Conservation (phyloP, 92 coral and sea anemone genomes). For the Montipora capitata region DNA sequence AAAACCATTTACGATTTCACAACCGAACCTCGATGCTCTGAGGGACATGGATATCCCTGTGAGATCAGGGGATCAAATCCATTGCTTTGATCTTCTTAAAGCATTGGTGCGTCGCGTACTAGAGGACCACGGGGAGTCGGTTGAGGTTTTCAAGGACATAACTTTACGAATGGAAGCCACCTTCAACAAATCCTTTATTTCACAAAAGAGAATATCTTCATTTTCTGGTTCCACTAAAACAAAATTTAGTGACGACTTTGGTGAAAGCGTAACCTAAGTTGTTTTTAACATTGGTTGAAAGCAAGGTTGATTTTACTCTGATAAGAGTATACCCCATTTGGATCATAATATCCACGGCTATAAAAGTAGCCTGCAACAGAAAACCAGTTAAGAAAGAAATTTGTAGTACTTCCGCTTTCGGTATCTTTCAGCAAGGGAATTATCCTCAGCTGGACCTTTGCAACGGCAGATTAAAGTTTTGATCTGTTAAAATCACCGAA, state of each 20-base stretch:
- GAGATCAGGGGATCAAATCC: conserved; percentile 89
- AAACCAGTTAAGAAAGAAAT: too few species aligned
- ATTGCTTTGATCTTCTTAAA: conserved; percentile 95
- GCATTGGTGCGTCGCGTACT: conserved; percentile 86
- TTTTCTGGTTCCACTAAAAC: conserved; percentile 48
- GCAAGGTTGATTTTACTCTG: too few species aligned
- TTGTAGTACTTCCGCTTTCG: too few species aligned
- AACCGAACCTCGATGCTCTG: conserved; percentile 68
- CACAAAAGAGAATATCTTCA: conserved; percentile 28
- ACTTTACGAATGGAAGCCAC: conserved; percentile 91
- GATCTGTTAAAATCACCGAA: too few species aligned
- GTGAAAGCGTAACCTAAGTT: conserved; percentile 30
- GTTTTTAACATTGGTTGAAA: not conserved
- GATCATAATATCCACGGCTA: not conserved
- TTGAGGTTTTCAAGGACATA: conserved; percentile 88
- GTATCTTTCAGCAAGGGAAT: too few species aligned
- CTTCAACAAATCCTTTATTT: conserved; percentile 80
- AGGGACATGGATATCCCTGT: conserved; percentile 85
- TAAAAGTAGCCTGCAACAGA: too few species aligned
- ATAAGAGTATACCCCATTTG: not conserved
- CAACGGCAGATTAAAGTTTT: too few species aligned
- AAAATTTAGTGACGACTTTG: conserved; percentile 12
- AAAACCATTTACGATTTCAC: conserved; percentile 86
- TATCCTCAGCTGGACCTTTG: too few species aligned
- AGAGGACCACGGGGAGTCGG: conserved; percentile 92